Evolutionary conservation across 2,888 invertebrate genomes (phyloP).

Genomic region (Diarsia brunnea): DNA sequence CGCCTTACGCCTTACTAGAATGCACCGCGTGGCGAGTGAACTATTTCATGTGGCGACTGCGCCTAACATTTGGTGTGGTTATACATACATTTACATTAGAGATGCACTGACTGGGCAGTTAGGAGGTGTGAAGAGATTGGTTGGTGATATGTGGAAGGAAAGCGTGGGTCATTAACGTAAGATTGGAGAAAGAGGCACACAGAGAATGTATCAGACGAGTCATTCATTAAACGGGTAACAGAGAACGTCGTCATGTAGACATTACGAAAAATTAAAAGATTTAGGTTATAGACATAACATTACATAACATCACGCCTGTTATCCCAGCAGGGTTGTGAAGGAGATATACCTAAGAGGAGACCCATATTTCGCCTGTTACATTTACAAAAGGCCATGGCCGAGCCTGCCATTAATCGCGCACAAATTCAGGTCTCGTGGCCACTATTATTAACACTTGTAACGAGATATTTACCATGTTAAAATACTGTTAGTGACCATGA

Average conservation of each 20-base stretch:
- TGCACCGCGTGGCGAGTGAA: conserved; percentile 49
- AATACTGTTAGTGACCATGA: no score
- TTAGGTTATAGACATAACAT: neutral
- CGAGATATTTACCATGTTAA: no score
- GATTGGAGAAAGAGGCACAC: neutral
- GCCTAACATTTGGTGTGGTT: conserved; percentile 49
- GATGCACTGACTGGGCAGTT: conserved; percentile 36
- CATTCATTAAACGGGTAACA: neutral
- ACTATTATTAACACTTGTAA: no score
- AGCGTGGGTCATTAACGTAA: conserved; percentile 10
- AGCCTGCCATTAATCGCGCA: no score
- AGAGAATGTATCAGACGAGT: neutral
- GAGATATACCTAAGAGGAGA: no score
- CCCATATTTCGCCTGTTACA: no score
- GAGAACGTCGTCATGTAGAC: neutral
- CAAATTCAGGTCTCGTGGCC: no score
- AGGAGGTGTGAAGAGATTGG: conserved; percentile 30
- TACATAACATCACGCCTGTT: no score
- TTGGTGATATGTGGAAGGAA: conserved; percentile 26
- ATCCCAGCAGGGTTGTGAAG: no score
- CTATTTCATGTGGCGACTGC: conserved; percentile 49
- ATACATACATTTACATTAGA: conserved; percentile 44
- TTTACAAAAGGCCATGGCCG: no score
- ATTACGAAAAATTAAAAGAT: neutral
- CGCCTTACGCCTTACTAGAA: conserved; percentile 17